These are phyloP conservation scores for Radopholus similis DNA, from an alignment of 1,140 invertebrate genomes.

Conservation along the genomic window DNA sequence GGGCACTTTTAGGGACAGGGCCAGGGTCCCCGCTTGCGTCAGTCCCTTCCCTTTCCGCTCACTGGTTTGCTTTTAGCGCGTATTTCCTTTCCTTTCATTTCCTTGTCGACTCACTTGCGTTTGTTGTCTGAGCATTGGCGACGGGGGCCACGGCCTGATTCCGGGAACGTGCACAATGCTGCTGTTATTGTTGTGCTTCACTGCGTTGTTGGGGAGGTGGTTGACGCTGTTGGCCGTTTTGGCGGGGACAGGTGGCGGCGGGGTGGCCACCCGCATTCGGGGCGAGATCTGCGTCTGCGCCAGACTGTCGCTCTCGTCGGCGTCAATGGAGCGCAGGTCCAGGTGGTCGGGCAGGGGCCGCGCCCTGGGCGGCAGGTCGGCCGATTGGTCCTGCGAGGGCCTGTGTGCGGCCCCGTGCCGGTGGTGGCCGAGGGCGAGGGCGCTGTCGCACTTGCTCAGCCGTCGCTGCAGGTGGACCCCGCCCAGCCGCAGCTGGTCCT, in stretches of 20 bases:
- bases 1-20: neutral
- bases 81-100: no score
- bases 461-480: neutral
- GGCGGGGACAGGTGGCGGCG: neutral
- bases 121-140: neutral
- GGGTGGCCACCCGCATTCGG: neutral
- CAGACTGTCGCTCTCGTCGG: neutral
- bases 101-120: no score
- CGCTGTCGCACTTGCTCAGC: neutral
- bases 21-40: neutral
- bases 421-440: no score
- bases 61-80: no score
- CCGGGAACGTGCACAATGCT: neutral
- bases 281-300: neutral
- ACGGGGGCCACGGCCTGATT: conserved; percentile 12
- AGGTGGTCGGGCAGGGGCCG: no score
- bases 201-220: neutral
- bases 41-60: neutral
- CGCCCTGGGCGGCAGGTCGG: neutral
- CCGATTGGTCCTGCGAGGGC: neutral
- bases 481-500: no score
- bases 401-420: no score
- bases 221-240: neutral
- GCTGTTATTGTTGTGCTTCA: neutral
- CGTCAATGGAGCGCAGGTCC: neutral